phyloP scores from a whole-genome alignment of 2,113 vertebrate genomes.

The Anser brachyrhynchus region DNA sequence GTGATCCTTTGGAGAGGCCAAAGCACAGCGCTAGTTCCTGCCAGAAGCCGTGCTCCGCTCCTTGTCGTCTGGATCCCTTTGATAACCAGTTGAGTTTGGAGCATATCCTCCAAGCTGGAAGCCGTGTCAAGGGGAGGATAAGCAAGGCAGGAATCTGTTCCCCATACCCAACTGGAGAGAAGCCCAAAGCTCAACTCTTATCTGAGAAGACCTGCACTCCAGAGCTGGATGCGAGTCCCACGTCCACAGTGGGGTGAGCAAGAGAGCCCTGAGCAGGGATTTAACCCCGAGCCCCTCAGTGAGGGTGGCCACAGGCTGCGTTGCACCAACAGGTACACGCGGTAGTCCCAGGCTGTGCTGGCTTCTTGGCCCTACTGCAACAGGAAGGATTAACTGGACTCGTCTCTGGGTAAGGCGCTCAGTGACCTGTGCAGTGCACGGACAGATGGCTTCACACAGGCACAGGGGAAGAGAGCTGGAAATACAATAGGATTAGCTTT shows the following conservation, averaged over 20 bases:
- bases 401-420: background rate
- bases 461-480: background rate
- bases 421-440: rapidly evolving
- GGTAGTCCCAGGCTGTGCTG: background rate
- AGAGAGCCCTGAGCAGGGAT: background rate
- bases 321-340: background rate
- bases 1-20: background rate
- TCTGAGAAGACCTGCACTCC: background rate
- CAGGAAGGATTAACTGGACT: background rate
- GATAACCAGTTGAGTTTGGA: background rate
- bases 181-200: slow-evolving; percentile 27
- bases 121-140: background rate
- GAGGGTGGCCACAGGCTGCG: background rate
- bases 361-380: background rate
- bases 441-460: background rate
- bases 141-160: background rate
- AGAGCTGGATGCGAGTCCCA: background rate
- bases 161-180: background rate
- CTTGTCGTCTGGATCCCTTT: background rate
- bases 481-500: background rate
- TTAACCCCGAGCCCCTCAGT: background rate
- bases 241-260: rapidly evolving
- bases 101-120: background rate
- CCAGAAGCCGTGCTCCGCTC: background rate
- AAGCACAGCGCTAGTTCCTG: rapidly evolving